Evolutionary conservation across 2,797 vertebrate species (phyloP).

Genomic region (Microchirus variegatus): DNA sequence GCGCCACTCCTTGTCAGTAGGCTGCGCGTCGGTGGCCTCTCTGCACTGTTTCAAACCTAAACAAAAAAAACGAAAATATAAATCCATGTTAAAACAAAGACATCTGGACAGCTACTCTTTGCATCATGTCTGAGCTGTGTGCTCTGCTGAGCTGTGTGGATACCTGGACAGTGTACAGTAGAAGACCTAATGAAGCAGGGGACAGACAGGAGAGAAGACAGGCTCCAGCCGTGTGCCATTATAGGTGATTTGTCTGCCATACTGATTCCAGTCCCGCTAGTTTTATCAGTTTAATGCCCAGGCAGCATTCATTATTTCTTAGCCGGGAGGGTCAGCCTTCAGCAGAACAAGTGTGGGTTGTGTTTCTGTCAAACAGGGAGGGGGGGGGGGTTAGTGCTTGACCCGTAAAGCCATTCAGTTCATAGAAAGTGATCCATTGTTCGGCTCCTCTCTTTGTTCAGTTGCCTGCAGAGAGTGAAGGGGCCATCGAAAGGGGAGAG

Average conservation of each 20-base stretch:
- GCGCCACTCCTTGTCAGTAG: slow-evolving; percentile 55
- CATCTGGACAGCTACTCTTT: slow-evolving; percentile 49
- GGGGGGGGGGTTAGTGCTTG: slow-evolving; percentile 80
- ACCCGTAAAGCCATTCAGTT: slow-evolving; percentile 82
- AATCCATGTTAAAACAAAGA: slow-evolving; percentile 21
- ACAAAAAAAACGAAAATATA: slow-evolving; percentile 23
- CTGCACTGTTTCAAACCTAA: slow-evolving; percentile 28
- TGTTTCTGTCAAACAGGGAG: slow-evolving; percentile 80
- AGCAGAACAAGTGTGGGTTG: slow-evolving; percentile 85
- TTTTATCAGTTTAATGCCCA: slow-evolving; percentile 82
- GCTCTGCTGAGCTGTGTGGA: slow-evolving; percentile 48
- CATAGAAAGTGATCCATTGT: slow-evolving; percentile 83
- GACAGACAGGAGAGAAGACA: slow-evolving; percentile 67
- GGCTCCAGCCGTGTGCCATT: slow-evolving; percentile 73
- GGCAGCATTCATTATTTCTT: slow-evolving; percentile 81
- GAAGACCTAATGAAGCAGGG: slow-evolving; percentile 59
- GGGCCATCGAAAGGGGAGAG: slow-evolving; percentile 72
- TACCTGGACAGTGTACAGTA: slow-evolving; percentile 77
- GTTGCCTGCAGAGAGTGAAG: slow-evolving; percentile 72
- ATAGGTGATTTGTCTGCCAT: slow-evolving; percentile 79
- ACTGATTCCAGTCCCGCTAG: slow-evolving; percentile 72
- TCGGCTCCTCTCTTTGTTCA: slow-evolving; percentile 84
- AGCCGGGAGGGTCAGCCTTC: slow-evolving; percentile 79
- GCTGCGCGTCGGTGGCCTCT: slow-evolving; percentile 19
- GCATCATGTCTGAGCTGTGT: slow-evolving; percentile 59